Evolutionary conservation across 1,140 invertebrate species (phyloP).

Genomic region (Sycobia sp.): DNA sequence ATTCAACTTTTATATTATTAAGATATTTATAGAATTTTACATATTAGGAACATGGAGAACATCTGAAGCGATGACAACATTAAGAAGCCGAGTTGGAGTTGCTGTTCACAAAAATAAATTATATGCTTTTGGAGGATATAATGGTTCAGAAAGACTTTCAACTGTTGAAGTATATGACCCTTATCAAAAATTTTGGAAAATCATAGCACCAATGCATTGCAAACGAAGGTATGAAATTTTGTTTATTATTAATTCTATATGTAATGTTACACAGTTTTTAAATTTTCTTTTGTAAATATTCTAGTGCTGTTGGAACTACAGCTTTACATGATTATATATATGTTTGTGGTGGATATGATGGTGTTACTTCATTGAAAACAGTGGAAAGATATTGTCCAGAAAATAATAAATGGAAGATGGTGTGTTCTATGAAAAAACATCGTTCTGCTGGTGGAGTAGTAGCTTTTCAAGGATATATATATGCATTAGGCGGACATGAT

Average conservation of each 20-base stretch:
- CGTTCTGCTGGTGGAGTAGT: slow-evolving; percentile 88
- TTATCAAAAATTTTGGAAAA: slow-evolving; percentile 73
- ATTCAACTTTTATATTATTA: no score
- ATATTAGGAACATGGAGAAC: slow-evolving; percentile 72
- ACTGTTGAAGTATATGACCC: slow-evolving; percentile 89
- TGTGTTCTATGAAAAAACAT: slow-evolving; percentile 83
- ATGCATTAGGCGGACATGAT: slow-evolving; percentile 86
- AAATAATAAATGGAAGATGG: slow-evolving; percentile 75
- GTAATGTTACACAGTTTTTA: not conserved
- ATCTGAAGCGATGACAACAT: slow-evolving; percentile 85
- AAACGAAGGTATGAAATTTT: slow-evolving; percentile 70
- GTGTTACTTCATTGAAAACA: slow-evolving; percentile 83
- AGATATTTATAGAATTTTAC: no score
- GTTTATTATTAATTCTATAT: not conserved
- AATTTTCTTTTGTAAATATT: slow-evolving; percentile 13
- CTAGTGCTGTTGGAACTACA: slow-evolving; percentile 84
- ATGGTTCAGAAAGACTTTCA: slow-evolving; percentile 79
- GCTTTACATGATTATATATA: slow-evolving; percentile 80
- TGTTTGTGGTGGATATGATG: slow-evolving; percentile 89
- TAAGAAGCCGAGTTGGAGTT: slow-evolving; percentile 79
- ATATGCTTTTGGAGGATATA: slow-evolving; percentile 80
- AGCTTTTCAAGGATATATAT: slow-evolving; percentile 79
- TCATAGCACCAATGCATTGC: slow-evolving; percentile 81
- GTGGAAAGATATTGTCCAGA: slow-evolving; percentile 84
- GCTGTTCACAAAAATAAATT: slow-evolving; percentile 78